These are phyloP conservation scores for Nestor notabilis DNA, from an alignment of 2,113 vertebrate species.

Conservation along the genomic window DNA sequence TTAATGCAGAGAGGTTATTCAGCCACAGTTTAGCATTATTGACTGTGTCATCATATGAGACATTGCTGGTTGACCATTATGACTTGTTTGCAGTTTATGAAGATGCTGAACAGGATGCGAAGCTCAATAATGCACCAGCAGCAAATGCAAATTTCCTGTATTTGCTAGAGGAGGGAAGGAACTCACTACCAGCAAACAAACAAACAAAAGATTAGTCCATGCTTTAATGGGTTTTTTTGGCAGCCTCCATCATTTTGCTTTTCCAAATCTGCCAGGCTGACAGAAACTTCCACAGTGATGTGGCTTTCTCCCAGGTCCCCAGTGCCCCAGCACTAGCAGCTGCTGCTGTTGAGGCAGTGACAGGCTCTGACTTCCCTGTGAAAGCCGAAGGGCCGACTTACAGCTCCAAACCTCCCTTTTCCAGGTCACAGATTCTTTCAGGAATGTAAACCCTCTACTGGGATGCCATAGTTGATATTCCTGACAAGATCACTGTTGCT, in stretches of 20 bases:
- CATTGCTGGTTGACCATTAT: conserved; percentile 13
- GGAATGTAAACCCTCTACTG: background rate
- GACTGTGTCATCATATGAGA: conserved; percentile 23
- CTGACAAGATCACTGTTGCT: conserved; percentile 25
- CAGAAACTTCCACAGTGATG: background rate
- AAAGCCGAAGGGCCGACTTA: background rate
- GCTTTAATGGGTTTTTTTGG: background rate
- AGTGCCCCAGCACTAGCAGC: background rate
- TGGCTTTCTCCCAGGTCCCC: background rate
- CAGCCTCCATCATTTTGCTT: background rate
- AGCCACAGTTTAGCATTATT: background rate
- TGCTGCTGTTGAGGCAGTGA: background rate
- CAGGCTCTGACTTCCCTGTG: background rate
- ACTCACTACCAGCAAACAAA: background rate
- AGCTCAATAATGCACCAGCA: background rate
- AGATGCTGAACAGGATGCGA: background rate
- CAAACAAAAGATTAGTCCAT: background rate
- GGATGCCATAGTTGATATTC: background rate
- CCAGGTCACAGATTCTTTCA: conserved; percentile 23
- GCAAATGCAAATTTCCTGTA: background rate
- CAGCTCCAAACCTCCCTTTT: background rate
- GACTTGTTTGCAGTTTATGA: conserved; percentile 53
- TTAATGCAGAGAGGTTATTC: conserved; percentile 18
- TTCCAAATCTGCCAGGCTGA: background rate
- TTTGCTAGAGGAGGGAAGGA: background rate